phyloP scores from a whole-genome alignment of 2,113 vertebrate genomes.

The Tamias sibiricus region DNA sequence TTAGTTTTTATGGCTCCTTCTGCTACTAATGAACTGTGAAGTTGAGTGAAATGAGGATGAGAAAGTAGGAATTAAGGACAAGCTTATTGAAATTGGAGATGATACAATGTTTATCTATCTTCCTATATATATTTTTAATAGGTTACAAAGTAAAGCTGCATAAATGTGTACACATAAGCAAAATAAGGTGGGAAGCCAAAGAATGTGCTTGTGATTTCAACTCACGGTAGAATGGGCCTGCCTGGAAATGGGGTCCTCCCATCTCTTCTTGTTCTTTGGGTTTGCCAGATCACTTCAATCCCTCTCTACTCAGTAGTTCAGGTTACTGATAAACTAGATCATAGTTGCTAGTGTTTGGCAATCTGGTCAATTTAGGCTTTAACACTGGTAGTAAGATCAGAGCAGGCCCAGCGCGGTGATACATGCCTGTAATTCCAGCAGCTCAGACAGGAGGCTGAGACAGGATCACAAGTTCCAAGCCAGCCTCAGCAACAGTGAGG shows the following conservation, averaged over 20 bases:
- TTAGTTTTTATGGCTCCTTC: background rate
- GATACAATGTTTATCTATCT: background rate
- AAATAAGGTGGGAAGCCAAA: background rate
- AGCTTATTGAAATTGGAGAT: background rate
- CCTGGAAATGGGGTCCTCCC: background rate
- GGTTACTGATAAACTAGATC: background rate
- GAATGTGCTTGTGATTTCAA: background rate
- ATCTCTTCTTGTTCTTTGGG: background rate
- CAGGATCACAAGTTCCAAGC: too few species aligned
- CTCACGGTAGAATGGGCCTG: background rate
- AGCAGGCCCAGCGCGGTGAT: background rate
- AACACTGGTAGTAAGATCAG: background rate
- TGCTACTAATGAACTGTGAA: background rate
- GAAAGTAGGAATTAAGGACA: background rate
- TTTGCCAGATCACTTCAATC: background rate
- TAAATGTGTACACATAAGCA: background rate
- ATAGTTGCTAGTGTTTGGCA: background rate
- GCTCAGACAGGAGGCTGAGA: too few species aligned
- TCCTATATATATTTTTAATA: background rate
- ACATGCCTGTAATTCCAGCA: too few species aligned
- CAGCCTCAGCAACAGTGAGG: too few species aligned
- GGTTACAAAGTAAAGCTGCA: background rate
- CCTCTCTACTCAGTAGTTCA: background rate
- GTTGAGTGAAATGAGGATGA: background rate
- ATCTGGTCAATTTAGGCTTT: background rate